Evolutionary conservation across 2,797 vertebrate genomes (phyloP).

Genomic region (Mus spretus): DNA sequence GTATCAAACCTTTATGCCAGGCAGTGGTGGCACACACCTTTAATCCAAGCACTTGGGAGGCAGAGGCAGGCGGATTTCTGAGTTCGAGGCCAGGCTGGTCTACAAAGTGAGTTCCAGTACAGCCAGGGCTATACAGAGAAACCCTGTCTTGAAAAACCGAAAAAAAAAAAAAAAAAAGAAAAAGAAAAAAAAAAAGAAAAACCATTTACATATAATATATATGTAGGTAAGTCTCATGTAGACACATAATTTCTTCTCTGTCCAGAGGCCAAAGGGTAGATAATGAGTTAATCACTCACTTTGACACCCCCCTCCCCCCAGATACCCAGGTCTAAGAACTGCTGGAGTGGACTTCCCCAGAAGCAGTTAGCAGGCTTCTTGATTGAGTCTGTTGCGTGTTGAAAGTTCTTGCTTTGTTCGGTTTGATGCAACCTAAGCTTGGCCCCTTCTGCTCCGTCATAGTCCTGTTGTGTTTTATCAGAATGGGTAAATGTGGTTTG

Average conservation of each 20-base stretch:
- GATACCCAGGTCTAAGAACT: background rate
- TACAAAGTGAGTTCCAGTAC: too few species aligned
- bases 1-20: background rate
- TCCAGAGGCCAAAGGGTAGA: background rate
- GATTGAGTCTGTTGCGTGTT: background rate
- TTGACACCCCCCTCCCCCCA: background rate
- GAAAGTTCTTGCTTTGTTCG: constrained; percentile 23
- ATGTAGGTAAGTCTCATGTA: background rate
- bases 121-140: too few species aligned
- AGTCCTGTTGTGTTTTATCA: background rate
- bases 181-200: too few species aligned
- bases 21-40: too few species aligned
- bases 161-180: too few species aligned
- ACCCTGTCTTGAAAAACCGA: too few species aligned
- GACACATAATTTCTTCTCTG: constrained; percentile 26
- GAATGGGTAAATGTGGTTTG: constrained; percentile 24
- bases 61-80: too few species aligned
- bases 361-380: background rate
- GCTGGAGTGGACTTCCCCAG: background rate
- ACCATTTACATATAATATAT: background rate
- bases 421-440: background rate
- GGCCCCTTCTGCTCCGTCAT: constrained; percentile 1
- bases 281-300: background rate
- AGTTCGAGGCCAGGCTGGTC: too few species aligned
- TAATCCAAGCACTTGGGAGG: too few species aligned